Evolutionary conservation across 2,888 invertebrate genomes (phyloP).

Genomic region (Cantharis lateralis): DNA sequence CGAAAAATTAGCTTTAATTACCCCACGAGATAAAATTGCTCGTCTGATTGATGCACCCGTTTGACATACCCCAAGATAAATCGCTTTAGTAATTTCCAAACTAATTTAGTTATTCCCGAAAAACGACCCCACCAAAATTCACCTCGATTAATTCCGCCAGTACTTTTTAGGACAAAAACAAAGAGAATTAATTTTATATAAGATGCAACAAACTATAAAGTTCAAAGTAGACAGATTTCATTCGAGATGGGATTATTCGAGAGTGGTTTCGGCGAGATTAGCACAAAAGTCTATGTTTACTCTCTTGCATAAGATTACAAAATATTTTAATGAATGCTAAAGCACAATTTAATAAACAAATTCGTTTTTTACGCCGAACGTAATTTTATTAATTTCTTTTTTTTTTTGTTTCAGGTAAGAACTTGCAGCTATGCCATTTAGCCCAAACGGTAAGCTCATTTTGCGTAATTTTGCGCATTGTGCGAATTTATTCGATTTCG

Average conservation of each 20-base stretch:
- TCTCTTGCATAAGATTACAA: neutral
- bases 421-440: neutral
- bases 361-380: neutral
- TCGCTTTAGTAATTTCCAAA: neutral
- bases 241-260: neutral
- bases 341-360: neutral
- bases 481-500: neutral
- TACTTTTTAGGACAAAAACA: neutral
- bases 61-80: neutral
- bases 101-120: neutral
- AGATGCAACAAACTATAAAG: neutral
- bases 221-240: neutral
- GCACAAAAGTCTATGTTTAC: conserved; percentile 1
- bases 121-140: neutral
- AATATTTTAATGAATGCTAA: neutral
- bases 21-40: neutral
- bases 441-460: neutral
- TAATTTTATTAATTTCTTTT: neutral
- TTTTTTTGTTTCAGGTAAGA: neutral
- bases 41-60: neutral
- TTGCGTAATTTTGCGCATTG: neutral
- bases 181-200: neutral
- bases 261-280: conserved; percentile 3
- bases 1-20: neutral
- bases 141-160: neutral